phyloP scores from a whole-genome alignment of 2,888 invertebrate genomes.

The Synanthedon vespiformis region DNA sequence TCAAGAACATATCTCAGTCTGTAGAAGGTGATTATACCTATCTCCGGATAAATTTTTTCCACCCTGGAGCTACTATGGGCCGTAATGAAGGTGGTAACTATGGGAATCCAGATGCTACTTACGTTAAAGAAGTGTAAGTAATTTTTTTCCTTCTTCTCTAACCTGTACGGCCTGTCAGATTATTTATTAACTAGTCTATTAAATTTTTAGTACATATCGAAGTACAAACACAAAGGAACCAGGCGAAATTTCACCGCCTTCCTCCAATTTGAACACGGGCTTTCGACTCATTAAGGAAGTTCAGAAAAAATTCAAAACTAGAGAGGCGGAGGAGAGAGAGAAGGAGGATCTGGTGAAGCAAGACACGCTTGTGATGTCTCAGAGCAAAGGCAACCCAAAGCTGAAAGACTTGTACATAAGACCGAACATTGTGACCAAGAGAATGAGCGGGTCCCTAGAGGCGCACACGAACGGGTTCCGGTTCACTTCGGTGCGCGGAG shows the following conservation, averaged over 20 bases:
- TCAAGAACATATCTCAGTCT: constrained; percentile 98
- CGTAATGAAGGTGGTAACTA: constrained; percentile 91
- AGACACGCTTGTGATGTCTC: constrained; percentile 92
- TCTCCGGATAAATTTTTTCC: constrained; percentile 97
- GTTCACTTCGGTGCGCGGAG: constrained; percentile 98
- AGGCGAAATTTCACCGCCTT: constrained; percentile 93
- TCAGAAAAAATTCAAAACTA: constrained; percentile 97
- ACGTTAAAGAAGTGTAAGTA: constrained; percentile 96
- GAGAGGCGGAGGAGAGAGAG: constrained; percentile 98
- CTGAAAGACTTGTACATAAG: constrained; percentile 97
- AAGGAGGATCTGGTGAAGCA: constrained; percentile 99
- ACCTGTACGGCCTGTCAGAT: no score
- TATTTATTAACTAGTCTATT: no score
- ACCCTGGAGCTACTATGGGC: constrained; percentile 97
- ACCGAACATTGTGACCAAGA: constrained; percentile 97
- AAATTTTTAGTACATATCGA: constrained; percentile 83
- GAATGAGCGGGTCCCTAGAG: constrained; percentile 94
- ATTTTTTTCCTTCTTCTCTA: no score
- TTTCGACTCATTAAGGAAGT: constrained; percentile 99
- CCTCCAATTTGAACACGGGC: constrained; percentile 95
- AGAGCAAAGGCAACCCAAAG: constrained; percentile 97
- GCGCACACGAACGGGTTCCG: constrained; percentile 97
- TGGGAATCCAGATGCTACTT: constrained; percentile 95
- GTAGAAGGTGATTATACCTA: constrained; percentile 99
- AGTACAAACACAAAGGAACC: constrained; percentile 98